Evolutionary conservation across 2,888 invertebrate species (phyloP).

Genomic region (Drosophila leonis): DNA sequence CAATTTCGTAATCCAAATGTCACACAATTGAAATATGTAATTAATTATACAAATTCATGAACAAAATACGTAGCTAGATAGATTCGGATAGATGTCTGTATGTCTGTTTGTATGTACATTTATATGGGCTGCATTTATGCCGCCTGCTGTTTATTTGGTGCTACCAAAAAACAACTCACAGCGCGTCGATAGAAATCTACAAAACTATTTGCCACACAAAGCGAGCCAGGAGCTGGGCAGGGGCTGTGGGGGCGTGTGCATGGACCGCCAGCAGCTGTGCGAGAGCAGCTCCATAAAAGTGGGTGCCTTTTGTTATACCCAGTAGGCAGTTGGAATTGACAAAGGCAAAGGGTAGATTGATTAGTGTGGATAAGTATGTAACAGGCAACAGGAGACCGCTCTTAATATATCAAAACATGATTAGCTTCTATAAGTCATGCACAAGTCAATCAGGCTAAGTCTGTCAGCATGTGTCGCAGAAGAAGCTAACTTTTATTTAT

Average conservation of each 20-base stretch:
- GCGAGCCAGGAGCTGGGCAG: background rate
- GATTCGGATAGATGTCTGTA: background rate
- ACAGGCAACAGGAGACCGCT: no score
- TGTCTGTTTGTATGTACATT: slow-evolving; percentile 14
- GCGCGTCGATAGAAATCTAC: slow-evolving; percentile 71
- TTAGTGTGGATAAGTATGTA: background rate
- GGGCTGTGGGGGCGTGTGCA: slow-evolving; percentile 14
- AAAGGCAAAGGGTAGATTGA: background rate
- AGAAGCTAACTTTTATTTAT: no score
- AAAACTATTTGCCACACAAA: slow-evolving; percentile 75
- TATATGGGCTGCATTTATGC: slow-evolving; percentile 55
- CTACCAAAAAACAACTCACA: slow-evolving; percentile 65
- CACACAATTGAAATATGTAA: slow-evolving; percentile 77
- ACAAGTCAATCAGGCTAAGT: no score
- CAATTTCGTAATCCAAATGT: slow-evolving; percentile 75
- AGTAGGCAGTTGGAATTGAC: background rate
- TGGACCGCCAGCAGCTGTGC: slow-evolving; percentile 60
- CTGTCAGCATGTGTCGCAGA: no score
- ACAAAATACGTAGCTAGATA: slow-evolving; percentile 23
- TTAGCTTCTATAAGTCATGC: no score
- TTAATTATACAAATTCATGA: slow-evolving; percentile 51
- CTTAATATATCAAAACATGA: no score
- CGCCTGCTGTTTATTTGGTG: slow-evolving; percentile 78
- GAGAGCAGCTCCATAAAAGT: slow-evolving; percentile 42
- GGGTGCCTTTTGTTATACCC: slow-evolving; percentile 50